Evolutionary conservation across 1,140 invertebrate genomes (phyloP), one percentile per base, ranked within the genome.

Genomic region (Drosophila guanche): DNA sequence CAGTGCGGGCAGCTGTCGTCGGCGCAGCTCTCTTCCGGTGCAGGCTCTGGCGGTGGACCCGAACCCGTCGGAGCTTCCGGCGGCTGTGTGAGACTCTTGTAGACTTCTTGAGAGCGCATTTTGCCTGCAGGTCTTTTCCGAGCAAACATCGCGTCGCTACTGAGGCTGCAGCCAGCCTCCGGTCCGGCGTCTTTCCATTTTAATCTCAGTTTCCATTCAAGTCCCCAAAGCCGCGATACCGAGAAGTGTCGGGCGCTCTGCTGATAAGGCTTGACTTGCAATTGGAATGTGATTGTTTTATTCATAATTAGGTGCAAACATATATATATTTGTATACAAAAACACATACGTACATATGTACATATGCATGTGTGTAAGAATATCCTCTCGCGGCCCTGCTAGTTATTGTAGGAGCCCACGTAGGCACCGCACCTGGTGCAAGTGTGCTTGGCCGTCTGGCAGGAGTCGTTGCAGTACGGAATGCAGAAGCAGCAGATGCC

Each of bases 401-500:
- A 84, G 29, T 84, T 89, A 2, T 70, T 61, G 55, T 94, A 94
- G 8, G 92, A 89, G 22, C 95, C 95, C 20, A 95, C 76, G 65
- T 91, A 95, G 4, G 92, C 76, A 16, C 92, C 92, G 70, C 95
- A 95, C 54, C 91, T 92, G 8, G 94, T 93, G 80, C 95, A 95
- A 66, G 92, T 93, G 76, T 95, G 95, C 53, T 94, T 93, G 12
- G 93, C 93, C 40, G 90, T 92, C 75, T 93, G 90, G 71, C 94
- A 95, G 6, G 91, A 93, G 68, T 95, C 93, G 56, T 93, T 92
- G 53, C 94, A 95, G 69, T 95, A 95, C 1, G 95, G 94, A n/a
- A 94, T 90, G 56, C 93, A 94, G 10, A 92, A 92, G 72, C 94
- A 95, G 33, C 85, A 89, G 10, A 76, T 57, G 90, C 79, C 79